Evolutionary conservation across 2,888 invertebrate species (phyloP).

Genomic region (Drosophila helvetica): DNA sequence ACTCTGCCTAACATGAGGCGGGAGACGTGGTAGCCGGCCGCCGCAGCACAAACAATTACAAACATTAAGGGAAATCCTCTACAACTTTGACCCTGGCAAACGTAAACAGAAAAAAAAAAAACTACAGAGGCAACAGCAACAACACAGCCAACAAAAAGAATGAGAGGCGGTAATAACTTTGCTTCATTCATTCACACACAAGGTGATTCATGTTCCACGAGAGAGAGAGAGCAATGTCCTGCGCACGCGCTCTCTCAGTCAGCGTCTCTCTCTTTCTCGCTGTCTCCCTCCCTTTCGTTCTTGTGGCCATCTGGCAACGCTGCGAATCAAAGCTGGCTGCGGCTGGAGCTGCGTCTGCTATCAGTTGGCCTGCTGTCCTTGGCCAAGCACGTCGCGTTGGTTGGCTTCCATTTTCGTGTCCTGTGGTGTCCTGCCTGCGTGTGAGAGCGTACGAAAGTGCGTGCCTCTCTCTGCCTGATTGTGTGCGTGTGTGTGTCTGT

Average conservation of each 20-base stretch:
- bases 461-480: slow-evolving; percentile 10
- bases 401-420: slow-evolving; percentile 19
- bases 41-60: slow-evolving; percentile 69
- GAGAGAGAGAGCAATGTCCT: slow-evolving; percentile 26
- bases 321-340: slow-evolving; percentile 3
- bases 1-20: slow-evolving; percentile 51
- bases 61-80: slow-evolving; percentile 68
- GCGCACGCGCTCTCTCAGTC: slow-evolving; percentile 60
- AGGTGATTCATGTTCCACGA: slow-evolving; percentile 12
- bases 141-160: slow-evolving; percentile 39
- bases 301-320: slow-evolving; percentile 55
- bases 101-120: slow-evolving; percentile 33
- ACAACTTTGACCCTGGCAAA: slow-evolving; percentile 69
- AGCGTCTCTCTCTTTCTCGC: slow-evolving; percentile 25
- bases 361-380: slow-evolving; percentile 69
- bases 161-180: slow-evolving; percentile 35
- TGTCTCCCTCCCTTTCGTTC: neutral
- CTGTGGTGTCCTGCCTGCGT: slow-evolving; percentile 11
- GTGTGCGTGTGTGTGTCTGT: slow-evolving; percentile 34
- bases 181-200: slow-evolving; percentile 64
- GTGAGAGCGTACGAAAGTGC: slow-evolving; percentile 28
- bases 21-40: slow-evolving; percentile 41
- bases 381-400: slow-evolving; percentile 58
- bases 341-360: slow-evolving; percentile 42
- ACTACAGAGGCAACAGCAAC: slow-evolving; percentile 11